phyloP scores from a whole-genome alignment of 2,113 vertebrate species.

The Erythrolamprus reginae region DNA sequence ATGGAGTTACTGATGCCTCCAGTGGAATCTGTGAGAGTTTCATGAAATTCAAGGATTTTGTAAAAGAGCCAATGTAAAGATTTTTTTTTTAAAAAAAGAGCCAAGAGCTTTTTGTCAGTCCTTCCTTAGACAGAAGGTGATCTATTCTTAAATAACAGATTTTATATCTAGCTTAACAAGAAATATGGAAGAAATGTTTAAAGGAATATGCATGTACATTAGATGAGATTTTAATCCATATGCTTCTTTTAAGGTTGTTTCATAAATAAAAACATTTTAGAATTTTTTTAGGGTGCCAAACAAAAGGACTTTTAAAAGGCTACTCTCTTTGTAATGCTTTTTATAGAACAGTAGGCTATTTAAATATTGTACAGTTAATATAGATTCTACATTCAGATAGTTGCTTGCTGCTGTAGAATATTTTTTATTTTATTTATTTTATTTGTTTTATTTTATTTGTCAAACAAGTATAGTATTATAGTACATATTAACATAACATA shows the following conservation, averaged over 20 bases:
- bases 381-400: conserved; percentile 49
- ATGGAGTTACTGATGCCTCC: not conserved
- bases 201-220: not conserved
- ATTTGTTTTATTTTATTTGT: too few relatives aligned
- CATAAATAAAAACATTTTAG: conserved; percentile 51
- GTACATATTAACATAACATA: too few relatives aligned
- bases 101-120: not conserved
- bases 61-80: not conserved
- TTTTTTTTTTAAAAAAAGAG: not conserved
- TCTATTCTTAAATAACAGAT: not conserved
- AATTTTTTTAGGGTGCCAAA: not conserved
- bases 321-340: not conserved
- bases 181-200: not conserved
- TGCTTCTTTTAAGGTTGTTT: conserved; percentile 34
- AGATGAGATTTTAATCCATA: not conserved
- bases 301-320: not conserved
- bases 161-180: not conserved
- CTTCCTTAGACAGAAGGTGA: not conserved
- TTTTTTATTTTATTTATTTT: too few relatives aligned
- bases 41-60: not conserved
- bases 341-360: not conserved
- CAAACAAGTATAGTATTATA: too few relatives aligned
- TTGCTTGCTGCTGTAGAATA: conserved; percentile 49
- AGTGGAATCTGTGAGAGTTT: not conserved
- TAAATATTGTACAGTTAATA: conserved; percentile 23